A percentile compares a stretch with the other conserved stretches of the same genome.
These are phyloP conservation scores for Kradibia gibbosae DNA, from an alignment of 1,140 invertebrate species.

Conservation along the genomic window DNA sequence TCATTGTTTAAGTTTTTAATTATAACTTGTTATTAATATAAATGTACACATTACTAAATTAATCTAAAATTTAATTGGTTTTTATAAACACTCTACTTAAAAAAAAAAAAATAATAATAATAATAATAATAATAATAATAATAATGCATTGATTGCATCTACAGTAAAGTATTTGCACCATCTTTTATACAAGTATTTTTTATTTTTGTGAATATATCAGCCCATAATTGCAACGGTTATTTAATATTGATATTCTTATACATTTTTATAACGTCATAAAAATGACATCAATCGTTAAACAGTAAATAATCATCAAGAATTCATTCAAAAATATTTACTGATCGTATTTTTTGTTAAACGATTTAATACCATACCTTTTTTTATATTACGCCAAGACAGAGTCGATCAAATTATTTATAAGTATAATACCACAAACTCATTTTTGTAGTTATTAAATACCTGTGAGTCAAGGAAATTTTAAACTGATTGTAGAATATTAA, in stretches of 20 bases:
- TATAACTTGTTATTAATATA: neutral
- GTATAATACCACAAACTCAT: too few relatives aligned
- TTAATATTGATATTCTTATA: constrained; percentile 37
- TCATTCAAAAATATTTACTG: neutral
- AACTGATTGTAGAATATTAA: too few relatives aligned
- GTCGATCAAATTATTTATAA: too few relatives aligned
- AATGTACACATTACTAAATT: neutral
- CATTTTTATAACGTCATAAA: constrained; percentile 14
- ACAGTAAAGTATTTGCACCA: neutral
- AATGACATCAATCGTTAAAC: neutral
- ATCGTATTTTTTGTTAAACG: neutral
- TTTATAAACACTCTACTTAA: neutral
- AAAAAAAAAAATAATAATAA: too few relatives aligned
- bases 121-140: neutral
- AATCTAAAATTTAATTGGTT: neutral
- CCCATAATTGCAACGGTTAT: neutral
- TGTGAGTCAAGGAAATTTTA: too few relatives aligned
- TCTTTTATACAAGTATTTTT: neutral
- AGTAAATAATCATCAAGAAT: constrained; percentile 16
- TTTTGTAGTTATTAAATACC: too few relatives aligned
- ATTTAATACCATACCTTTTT: too few relatives aligned
- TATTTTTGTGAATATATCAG: neutral
- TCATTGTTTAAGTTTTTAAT: neutral
- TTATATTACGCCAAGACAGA: too few relatives aligned
- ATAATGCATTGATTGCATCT: neutral